These are phyloP conservation scores for Drosophila dunni DNA, from an alignment of 1,140 invertebrate species.

Conservation along the genomic window DNA sequence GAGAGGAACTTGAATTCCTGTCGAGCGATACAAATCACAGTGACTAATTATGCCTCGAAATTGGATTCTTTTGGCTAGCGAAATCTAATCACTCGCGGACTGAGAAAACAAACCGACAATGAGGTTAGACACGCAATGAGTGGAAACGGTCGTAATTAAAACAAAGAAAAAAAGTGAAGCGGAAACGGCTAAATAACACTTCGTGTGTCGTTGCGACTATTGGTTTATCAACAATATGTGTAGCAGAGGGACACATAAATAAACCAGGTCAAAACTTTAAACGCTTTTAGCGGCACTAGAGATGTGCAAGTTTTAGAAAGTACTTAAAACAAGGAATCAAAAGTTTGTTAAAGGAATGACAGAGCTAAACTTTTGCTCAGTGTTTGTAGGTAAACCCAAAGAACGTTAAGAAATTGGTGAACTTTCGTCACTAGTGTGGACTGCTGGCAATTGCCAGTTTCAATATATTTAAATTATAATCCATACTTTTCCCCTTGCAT, in stretches of 20 bases:
- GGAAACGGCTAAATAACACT: slow-evolving; percentile 10
- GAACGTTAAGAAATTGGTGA: too few species aligned
- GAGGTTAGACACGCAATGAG: slow-evolving; percentile 44
- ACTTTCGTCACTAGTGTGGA: too few species aligned
- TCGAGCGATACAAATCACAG: slow-evolving; percentile 71
- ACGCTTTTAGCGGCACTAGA: slow-evolving; percentile 18
- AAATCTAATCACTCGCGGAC: slow-evolving; percentile 51
- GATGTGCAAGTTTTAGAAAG: slow-evolving; percentile 27
- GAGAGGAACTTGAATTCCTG: slow-evolving; percentile 14
- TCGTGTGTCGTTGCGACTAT: slow-evolving; percentile 20
- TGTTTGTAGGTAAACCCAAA: too few species aligned
- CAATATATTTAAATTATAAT: too few species aligned
- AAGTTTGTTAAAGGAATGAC: neutral
- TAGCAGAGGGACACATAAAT: slow-evolving; percentile 36
- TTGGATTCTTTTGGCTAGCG: slow-evolving; percentile 23
- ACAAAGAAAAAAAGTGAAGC: neutral
- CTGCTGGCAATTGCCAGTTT: too few species aligned
- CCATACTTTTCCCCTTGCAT: slow-evolving; percentile 12
- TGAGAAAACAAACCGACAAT: slow-evolving; percentile 44
- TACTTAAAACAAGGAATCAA: neutral
- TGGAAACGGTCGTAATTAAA: slow-evolving; percentile 17
- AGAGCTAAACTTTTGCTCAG: too few species aligned
- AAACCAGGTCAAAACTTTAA: slow-evolving; percentile 49
- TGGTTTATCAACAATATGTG: slow-evolving; percentile 35
- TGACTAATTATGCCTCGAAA: slow-evolving; percentile 72